Conservation (phyloP, 2,797 vertebrate species). For the Myiothlypis coronata region DNA sequence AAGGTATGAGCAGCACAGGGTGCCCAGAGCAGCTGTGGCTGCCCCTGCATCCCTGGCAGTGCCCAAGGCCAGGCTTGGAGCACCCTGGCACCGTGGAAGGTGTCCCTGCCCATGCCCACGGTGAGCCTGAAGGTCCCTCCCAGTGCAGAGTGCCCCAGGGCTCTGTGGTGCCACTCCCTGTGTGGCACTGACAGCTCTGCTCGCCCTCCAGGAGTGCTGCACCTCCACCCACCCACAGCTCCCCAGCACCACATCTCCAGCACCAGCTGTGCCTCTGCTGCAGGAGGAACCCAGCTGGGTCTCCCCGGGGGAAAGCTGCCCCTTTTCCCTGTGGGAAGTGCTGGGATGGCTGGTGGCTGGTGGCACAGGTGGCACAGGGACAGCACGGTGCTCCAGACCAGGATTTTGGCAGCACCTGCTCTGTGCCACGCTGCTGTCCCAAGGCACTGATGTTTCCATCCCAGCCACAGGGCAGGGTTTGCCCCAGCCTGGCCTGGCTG, state of each 20-base stretch:
- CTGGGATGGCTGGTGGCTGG: accelerated
- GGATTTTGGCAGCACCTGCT: background rate
- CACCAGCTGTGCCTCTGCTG: background rate
- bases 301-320: accelerated
- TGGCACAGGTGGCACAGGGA: background rate
- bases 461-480: background rate
- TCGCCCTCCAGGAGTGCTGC: background rate
- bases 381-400: accelerated
- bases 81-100: accelerated
- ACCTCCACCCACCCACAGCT: background rate
- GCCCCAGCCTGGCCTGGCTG: background rate
- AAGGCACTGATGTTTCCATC: background rate
- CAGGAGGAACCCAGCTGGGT: too few relatives aligned
- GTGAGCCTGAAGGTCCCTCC: background rate
- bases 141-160: background rate
- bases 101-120: background rate
- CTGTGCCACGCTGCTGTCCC: accelerated
- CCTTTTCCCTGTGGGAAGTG: background rate
- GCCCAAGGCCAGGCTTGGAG: background rate
- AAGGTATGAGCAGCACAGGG: background rate
- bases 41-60: background rate
- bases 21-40: background rate
- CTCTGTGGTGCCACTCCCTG: background rate
- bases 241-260: background rate
- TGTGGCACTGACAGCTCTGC: background rate